Conservation (phyloP, 2,888 invertebrate genomes). For the Lapara coniferarum region DNA sequence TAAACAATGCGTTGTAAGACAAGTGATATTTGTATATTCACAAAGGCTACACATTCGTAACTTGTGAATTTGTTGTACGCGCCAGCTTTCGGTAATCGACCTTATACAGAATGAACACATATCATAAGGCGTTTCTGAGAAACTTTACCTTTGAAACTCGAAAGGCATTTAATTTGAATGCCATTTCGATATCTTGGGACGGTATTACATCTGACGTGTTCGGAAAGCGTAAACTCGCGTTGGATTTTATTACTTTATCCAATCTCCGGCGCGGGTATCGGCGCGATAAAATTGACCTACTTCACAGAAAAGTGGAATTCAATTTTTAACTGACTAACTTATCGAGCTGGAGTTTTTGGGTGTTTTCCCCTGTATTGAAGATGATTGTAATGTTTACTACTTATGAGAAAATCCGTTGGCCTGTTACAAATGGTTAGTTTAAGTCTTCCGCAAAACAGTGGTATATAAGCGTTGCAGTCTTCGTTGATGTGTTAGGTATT, state of each 20-base stretch:
- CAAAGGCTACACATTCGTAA: too few species aligned
- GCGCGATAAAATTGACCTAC: conserved; percentile 16
- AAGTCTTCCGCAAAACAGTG: too few species aligned
- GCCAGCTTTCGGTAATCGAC: too few species aligned
- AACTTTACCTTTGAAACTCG: conserved; percentile 14
- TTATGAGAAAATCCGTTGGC: too few species aligned
- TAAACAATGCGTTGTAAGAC: too few species aligned
- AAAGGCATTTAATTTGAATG: conserved; percentile 16
- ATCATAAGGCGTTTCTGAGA: not conserved
- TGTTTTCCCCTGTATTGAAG: not conserved
- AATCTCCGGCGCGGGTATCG: conserved; percentile 21
- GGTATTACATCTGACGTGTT: conserved; percentile 23
- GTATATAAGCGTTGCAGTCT: too few species aligned
- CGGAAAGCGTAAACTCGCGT: conserved; percentile 22
- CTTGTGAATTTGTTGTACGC: too few species aligned
- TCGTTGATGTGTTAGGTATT: too few species aligned
- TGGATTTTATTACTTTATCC: conserved; percentile 25
- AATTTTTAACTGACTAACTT: not conserved
- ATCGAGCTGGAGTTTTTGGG: not conserved
- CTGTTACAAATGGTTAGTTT: too few species aligned
- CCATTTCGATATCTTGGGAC: not conserved
- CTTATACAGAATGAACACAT: too few species aligned
- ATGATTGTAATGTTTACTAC: not conserved
- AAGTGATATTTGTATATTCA: too few species aligned
- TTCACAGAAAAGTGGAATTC: not conserved